Evolutionary conservation across 2,797 vertebrate genomes (phyloP).

Genomic region (Peromyscus eremicus): DNA sequence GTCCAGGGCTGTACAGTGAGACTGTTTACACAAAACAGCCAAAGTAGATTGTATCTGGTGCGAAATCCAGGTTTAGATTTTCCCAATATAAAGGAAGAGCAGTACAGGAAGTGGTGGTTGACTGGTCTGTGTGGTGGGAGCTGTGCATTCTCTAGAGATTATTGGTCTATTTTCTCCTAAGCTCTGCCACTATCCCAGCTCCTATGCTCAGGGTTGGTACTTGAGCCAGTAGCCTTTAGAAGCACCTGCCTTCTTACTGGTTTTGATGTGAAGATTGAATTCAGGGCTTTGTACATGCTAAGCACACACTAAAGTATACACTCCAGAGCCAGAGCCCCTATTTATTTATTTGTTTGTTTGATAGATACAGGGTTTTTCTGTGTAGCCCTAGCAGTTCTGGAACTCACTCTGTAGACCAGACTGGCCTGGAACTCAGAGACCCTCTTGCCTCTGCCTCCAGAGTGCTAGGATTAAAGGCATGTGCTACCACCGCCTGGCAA

Average conservation of each 20-base stretch:
- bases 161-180: slow-evolving; percentile 6
- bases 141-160: not conserved
- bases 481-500: too few species aligned
- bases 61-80: slow-evolving; percentile 61
- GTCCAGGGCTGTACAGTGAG: not conserved
- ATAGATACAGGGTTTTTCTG: not conserved
- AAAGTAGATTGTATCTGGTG: not conserved
- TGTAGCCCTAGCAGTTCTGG: not conserved
- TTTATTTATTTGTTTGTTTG: not conserved
- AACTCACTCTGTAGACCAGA: not conserved
- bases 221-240: slow-evolving; percentile 27
- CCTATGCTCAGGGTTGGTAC: slow-evolving; percentile 12
- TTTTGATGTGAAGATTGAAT: not conserved
- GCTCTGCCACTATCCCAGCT: not conserved
- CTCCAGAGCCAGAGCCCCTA: not conserved
- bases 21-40: not conserved
- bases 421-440: not conserved
- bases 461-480: not conserved
- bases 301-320: not conserved
- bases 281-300: not conserved
- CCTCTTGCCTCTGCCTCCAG: not conserved
- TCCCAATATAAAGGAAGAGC: not conserved
- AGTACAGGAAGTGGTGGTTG: not conserved
- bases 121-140: not conserved
- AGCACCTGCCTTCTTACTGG: not conserved